Percentiles rank a stretch among this genome's conserved stretches.
phyloP scores from a whole-genome alignment of 2,113 vertebrate species.

The Panurus biarmicus region DNA sequence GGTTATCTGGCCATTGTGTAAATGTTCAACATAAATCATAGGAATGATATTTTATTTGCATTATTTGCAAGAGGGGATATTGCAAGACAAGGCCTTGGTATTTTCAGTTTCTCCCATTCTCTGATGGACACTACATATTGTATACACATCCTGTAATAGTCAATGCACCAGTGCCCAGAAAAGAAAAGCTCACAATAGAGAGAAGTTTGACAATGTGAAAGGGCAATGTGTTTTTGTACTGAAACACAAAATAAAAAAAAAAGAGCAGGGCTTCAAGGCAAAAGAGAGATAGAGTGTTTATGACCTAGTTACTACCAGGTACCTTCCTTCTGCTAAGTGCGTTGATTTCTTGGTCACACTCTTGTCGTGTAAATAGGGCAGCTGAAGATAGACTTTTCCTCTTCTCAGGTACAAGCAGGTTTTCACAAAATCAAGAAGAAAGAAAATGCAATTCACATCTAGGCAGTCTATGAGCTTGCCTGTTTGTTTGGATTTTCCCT shows the following conservation, averaged over 20 bases:
- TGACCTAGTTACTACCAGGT: conserved; percentile 8
- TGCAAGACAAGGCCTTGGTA: not conserved
- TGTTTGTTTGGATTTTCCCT: not conserved
- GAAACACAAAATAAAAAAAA: not conserved
- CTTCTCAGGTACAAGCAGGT: not conserved
- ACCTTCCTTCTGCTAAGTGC: conserved; percentile 28
- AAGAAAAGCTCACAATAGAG: not conserved
- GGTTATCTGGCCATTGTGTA: not conserved
- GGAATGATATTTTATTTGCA: not conserved
- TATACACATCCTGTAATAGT: not conserved
- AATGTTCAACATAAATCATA: not conserved
- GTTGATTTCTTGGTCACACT: conserved; percentile 37
- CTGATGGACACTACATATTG: not conserved
- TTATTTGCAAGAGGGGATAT: not conserved
- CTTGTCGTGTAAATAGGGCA: not conserved
- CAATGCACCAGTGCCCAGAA: not conserved
- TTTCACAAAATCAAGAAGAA: not conserved
- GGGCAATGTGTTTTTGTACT: not conserved
- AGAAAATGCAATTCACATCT: not conserved
- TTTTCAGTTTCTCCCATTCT: not conserved
- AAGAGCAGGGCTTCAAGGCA: conserved; percentile 22
- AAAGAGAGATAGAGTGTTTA: conserved; percentile 1
- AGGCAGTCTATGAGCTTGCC: not conserved
- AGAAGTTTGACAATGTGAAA: conserved; percentile 2
- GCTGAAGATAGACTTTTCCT: not conserved